Evolutionary conservation across 2,888 invertebrate genomes (phyloP), one percentile per base, ranked within the genome.

Genomic region (Troglohyphantes excavatus): DNA sequence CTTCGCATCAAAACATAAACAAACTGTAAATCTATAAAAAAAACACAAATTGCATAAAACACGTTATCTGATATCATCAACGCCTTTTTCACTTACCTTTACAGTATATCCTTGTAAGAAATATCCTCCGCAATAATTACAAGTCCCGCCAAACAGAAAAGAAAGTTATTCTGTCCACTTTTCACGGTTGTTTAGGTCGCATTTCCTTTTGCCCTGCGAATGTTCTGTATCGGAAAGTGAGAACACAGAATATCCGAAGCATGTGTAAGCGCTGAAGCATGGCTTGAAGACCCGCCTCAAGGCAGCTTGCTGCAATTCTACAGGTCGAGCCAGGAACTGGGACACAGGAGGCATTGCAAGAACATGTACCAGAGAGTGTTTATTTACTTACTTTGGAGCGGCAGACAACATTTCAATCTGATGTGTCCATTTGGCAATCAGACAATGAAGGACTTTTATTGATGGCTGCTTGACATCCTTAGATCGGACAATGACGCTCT

Each of bases 221-320:
- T 39, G 39, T 3, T 7, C 27, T 67, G 13, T n/a, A n/a, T 29
- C 63, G 21, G 27, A 78, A 78, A 78, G 78, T 78, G 78, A 65
- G 65, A 78, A 27, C 46, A 46, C 33, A 46, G 21, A 63, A 2
- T 27, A 17, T 72, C 11, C 27, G 27, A 70, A 72, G 61, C 39
- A 13, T 72, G 63, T 43, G 63, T n/a, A 83, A 63, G 53, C 73
- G 46, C 21, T 83, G 65, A 46, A 73, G 73, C 83, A 73, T 82
- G 59, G 53, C 70, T 21, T 26, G 46, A 53, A 53, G 68, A 53
- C 29, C 21, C 68, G 68, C 81, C 68, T 68, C 68, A 29, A 53
- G 68, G 81, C 81, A 68, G 13, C 39, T 13, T 33, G 29, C 68
- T 19, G 81, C 29, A 68, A 33, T 46, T 53, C 53, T 27, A 43